Evolutionary conservation across 2,888 invertebrate genomes (phyloP).

Genomic region (Rhodophaea formosa): DNA sequence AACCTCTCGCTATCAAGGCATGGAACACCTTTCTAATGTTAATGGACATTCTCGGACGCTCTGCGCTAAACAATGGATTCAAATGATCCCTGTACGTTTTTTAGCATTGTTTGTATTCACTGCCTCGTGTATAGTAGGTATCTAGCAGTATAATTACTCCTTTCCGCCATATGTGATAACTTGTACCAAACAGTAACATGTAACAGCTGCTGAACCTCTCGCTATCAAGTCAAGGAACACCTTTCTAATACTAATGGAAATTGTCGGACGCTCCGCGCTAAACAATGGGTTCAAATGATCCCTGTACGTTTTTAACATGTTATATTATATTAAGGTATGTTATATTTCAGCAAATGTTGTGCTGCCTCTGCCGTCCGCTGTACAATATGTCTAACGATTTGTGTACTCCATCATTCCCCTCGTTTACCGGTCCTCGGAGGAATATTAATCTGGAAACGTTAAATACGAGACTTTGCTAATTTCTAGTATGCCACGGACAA

Average conservation of each 20-base stretch:
- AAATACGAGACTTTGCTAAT: conserved; percentile 5
- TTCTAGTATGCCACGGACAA: conserved; percentile 3
- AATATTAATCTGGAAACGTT: background rate
- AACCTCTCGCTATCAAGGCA: conserved; percentile 38
- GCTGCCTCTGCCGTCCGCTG: background rate
- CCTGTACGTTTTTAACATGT: background rate
- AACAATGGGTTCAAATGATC: conserved; percentile 40
- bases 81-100: conserved; percentile 27
- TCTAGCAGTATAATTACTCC: too few species aligned
- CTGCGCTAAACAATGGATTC: conserved; percentile 36
- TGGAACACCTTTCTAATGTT: conserved; percentile 54
- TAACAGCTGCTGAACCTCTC: conserved; percentile 43
- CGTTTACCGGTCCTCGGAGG: background rate
- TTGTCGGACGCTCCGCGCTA: conserved; percentile 35
- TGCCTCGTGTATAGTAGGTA: too few species aligned
- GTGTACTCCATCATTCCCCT: background rate
- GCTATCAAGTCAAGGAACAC: conserved; percentile 39
- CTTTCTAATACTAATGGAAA: conserved; percentile 61
- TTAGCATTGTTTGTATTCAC: background rate
- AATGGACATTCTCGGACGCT: conserved; percentile 48
- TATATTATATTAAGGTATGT: too few species aligned
- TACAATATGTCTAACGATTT: background rate
- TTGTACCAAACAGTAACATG: conserved; percentile 30
- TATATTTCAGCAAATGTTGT: background rate
- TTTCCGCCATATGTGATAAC: conserved; percentile 23